A percentile compares a stretch with the other conserved stretches of the same genome.
Evolutionary conservation across 2,113 vertebrate species (phyloP).

Genomic region (Eolophus roseicapilla): DNA sequence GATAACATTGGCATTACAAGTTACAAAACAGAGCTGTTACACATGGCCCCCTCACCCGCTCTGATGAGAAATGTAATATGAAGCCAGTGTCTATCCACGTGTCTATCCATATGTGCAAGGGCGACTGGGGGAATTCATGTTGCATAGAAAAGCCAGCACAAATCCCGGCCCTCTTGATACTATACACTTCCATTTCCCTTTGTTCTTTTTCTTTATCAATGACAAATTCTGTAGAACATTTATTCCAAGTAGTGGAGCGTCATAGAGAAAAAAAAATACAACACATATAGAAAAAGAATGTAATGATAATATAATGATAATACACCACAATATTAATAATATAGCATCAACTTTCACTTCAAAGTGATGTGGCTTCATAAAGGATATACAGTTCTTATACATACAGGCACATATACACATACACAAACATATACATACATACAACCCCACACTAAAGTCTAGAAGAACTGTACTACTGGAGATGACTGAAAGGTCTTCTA

Average conservation of each 20-base stretch:
- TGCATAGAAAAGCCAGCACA: not conserved
- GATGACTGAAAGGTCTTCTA: not conserved
- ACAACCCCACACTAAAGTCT: not conserved
- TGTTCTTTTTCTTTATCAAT: not conserved
- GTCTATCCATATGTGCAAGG: not conserved
- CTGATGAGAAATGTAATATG: not conserved
- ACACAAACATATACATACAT: accelerated
- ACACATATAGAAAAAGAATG: not conserved
- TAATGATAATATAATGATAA: not conserved
- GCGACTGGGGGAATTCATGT: not conserved
- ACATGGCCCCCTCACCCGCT: not conserved
- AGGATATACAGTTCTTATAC: not conserved
- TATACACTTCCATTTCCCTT: not conserved
- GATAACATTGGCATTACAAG: not conserved
- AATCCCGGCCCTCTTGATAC: not conserved
- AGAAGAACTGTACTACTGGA: not conserved
- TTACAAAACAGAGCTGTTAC: not conserved
- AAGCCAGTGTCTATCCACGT: not conserved
- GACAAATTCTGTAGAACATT: not conserved
- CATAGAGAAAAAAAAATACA: not conserved
- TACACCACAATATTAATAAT: not conserved
- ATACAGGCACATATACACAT: not conserved
- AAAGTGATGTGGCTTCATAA: not conserved
- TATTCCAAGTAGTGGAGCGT: not conserved
- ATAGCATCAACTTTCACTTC: not conserved